Evolutionary conservation across 2,113 vertebrate species (phyloP).

Genomic region (Eulemur rufifrons): DNA sequence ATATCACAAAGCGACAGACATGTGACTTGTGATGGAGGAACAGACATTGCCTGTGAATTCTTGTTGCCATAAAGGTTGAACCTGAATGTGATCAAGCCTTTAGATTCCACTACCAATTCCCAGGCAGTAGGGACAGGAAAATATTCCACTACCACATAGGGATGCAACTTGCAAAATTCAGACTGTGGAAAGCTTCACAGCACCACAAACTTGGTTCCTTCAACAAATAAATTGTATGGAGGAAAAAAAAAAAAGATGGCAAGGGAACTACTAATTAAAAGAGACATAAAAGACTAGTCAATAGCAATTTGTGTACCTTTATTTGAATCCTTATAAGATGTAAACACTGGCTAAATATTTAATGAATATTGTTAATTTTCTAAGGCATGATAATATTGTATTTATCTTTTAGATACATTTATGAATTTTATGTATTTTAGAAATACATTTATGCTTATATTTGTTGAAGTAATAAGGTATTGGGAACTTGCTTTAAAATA

Average conservation of each 20-base stretch:
- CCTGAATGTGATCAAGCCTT: neutral
- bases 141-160: neutral
- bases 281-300: neutral
- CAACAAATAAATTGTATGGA: neutral
- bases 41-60: neutral
- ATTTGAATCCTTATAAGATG: neutral
- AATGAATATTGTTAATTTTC: neutral
- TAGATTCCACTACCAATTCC: neutral
- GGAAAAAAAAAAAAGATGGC: neutral
- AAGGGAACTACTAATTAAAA: neutral
- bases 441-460: slow-evolving; percentile 14
- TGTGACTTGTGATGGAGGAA: neutral
- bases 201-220: neutral
- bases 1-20: neutral
- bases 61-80: neutral
- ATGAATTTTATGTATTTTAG: neutral
- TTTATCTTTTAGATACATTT: slow-evolving; percentile 2
- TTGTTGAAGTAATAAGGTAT: neutral
- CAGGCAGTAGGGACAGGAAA: neutral
- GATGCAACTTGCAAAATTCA: neutral
- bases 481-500: neutral
- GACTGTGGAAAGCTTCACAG: neutral
- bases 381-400: neutral
- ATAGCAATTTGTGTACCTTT: neutral
- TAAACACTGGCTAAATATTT: neutral